These are phyloP conservation scores for Aphidoletes aphidimyza DNA, from an alignment of 2,888 invertebrate genomes.

Conservation along the genomic window DNA sequence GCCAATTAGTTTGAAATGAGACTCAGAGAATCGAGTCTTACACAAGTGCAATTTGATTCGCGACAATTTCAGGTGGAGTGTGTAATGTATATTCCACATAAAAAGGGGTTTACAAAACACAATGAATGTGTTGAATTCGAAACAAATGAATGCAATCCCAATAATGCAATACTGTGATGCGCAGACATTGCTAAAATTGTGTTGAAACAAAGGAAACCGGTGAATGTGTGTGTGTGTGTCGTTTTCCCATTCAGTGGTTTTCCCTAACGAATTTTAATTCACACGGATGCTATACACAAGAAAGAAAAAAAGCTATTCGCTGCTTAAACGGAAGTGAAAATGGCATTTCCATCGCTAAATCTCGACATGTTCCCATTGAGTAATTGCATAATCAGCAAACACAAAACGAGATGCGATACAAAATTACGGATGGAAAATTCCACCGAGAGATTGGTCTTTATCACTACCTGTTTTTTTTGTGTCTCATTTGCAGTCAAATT, in stretches of 20 bases:
- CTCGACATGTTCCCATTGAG: constrained; percentile 1
- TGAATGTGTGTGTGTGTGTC: too few species aligned
- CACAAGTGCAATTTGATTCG: constrained; percentile 8
- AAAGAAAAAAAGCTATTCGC: background rate
- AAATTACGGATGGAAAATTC: background rate
- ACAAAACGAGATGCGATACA: background rate
- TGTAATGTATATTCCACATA: background rate
- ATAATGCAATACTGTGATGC: background rate
- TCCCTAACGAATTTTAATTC: background rate
- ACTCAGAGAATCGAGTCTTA: background rate
- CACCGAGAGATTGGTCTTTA: too few species aligned
- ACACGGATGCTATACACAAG: background rate
- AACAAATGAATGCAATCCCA: background rate
- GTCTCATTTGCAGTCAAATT: background rate
- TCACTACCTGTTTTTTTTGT: too few species aligned
- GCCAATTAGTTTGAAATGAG: constrained; percentile 13
- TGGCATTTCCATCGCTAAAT: background rate
- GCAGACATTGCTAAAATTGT: background rate
- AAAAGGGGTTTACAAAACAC: background rate
- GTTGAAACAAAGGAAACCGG: constrained; percentile 1
- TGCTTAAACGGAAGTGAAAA: background rate
- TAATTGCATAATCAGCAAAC: background rate
- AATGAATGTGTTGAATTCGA: background rate
- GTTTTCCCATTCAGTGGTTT: background rate
- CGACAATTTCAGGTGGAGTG: background rate